Base-by-base conservation (phyloP, 2,888 invertebrate species). In the Atethmia centrago region DNA sequence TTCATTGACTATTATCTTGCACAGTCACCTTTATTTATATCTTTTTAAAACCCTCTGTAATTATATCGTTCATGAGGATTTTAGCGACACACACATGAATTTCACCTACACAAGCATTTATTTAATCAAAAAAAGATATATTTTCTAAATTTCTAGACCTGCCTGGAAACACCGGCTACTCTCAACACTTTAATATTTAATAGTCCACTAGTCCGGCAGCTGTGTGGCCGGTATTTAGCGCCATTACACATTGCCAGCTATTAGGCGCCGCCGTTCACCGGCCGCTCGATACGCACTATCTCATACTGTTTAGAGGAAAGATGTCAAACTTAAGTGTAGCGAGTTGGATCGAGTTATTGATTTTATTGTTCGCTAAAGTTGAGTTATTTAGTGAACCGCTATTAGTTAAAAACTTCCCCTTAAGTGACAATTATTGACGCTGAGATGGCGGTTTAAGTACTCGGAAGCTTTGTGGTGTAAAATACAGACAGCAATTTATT, bases 141-240 rank as follows among this genome's bases (percentile, higher is more conserved):
- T 49, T 58, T 8, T 16, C 40, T 55, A 14, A 79, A 45, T 36
- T 61, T 14, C 42, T 31, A 65, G 58, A 16, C n/a, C 12, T 36
- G 31, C 16, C 51, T 19, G 3, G 49, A 19, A 21, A 31, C 47
- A 25, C 25, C 25, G 45, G 16, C 55, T 53, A 45, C 65, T 74
- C 63, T 31, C 16, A 12, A 53, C 55, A 71, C 74, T 74, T 76
- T 72, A 73, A 84, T 77, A 84, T 79, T 82, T 53, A 79, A 68
- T 55, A 56, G n/a, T 21, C 42, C 64, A 53, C 36, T 70, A 61
- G 69, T 67, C 55, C 40, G 28, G 47, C 72, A 74, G 71, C 70
- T 58, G 78, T 69, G 68, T 36, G 70, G 62, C 45, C 45, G 51
- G 42, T 72, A 31, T 62, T 71, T 66, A 77, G 56, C 84, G 78